Conservation (phyloP, 1,140 invertebrate species). For the Papilio machaon region DNA sequence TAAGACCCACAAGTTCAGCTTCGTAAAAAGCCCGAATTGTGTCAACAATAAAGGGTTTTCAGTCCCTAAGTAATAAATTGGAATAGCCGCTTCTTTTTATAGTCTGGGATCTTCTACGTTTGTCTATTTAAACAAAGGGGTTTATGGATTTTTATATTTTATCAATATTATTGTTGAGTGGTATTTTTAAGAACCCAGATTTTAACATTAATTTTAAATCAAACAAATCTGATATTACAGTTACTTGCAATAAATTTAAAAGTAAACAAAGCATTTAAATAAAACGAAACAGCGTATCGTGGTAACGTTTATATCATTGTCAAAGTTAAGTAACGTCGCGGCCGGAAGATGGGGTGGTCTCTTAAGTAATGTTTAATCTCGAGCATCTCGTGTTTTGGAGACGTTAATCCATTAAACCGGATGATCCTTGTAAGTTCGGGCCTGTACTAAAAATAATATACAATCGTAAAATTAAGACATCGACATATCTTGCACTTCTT, state of each 20-base stretch:
- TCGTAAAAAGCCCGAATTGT: constrained; percentile 29
- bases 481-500: neutral
- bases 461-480: constrained; percentile 2
- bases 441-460: constrained; percentile 13
- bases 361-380: constrained; percentile 12
- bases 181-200: neutral
- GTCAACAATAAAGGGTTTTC: constrained; percentile 35
- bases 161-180: neutral
- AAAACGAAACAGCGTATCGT: neutral
- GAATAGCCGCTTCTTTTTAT: constrained; percentile 31
- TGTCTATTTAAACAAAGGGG: constrained; percentile 4
- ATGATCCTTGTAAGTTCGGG: neutral
- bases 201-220: too few relatives aligned
- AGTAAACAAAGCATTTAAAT: neutral
- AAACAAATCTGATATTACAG: too few relatives aligned
- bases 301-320: constrained; percentile 13
- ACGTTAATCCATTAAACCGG: constrained; percentile 14
- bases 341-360: neutral
- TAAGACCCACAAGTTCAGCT: constrained; percentile 30
- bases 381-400: constrained; percentile 14
- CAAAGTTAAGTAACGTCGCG: constrained; percentile 6
- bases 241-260: neutral
- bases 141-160: neutral
- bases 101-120: neutral
- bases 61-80: constrained; percentile 35